phyloP scores from a whole-genome alignment of 2,113 vertebrate genomes.

The Xenus cinereus region DNA sequence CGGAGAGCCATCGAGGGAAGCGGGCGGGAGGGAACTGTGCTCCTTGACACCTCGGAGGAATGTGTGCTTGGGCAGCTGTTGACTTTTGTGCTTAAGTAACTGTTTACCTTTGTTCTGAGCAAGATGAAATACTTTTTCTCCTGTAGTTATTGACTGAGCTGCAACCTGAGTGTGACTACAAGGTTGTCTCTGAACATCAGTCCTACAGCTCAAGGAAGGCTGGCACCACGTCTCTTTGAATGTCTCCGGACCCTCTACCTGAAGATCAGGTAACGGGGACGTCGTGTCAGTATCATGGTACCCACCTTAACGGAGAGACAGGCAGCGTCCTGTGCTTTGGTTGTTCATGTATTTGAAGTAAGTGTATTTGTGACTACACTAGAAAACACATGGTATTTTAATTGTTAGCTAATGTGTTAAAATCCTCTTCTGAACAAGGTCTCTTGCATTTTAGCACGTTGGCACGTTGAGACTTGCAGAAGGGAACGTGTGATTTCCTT shows the following conservation, averaged over 20 bases:
- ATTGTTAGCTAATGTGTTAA: not conserved
- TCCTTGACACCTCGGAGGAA: not conserved
- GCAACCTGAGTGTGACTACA: not conserved
- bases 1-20: accelerated
- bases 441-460: not conserved
- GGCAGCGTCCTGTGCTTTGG: no score
- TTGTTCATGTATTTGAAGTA: not conserved
- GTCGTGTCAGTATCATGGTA: accelerated
- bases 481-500: not conserved
- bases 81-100: not conserved
- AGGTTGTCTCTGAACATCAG: not conserved
- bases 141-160: not conserved
- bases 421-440: not conserved
- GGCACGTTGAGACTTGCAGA: not conserved
- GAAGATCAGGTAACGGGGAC: not conserved
- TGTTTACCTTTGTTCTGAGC: not conserved
- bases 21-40: not conserved
- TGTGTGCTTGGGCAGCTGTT: not conserved
- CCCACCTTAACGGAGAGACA: not conserved
- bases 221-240: not conserved
- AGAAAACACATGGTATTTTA: accelerated
- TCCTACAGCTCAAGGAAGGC: not conserved
- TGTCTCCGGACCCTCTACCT: accelerated
- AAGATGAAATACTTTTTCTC: not conserved
- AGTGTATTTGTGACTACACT: not conserved